Evolutionary conservation across 2,888 invertebrate species (phyloP), one percentile per base, ranked within the genome.

Genomic region (Lithophane socia): DNA sequence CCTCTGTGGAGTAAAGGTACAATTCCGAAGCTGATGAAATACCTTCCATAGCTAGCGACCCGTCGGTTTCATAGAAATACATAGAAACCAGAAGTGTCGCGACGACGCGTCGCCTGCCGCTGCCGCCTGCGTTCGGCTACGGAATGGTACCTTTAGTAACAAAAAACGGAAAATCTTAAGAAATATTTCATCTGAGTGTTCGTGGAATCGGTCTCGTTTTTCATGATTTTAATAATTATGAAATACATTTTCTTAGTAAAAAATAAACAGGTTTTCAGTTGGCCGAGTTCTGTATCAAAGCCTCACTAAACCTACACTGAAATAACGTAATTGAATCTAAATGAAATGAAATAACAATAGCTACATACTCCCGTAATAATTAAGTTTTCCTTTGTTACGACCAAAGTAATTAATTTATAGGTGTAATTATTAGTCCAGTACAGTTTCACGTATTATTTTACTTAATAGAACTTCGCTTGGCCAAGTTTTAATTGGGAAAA

Each of bases 401-500:
- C 54, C 24, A 12, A 66, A 58, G 63, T 79, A 86, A 86, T 79
- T 84, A 84, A 73, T 84, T 80, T 67, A 84, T 73, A 37, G 60
- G n/a, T 18, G 60, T 84, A 79, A 84, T 84, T 79, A 80, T 63
- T 70, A 73, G 75, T 73, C 56, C 66, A 49, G 80, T 61, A 71
- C 58, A 79, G 49, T 84, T 74, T 79, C 72, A 70, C 37, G 52
- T 87, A 70, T 85, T 85, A 74, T 85, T 89, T 87, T 85, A 89
- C 88, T 88, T 89, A 89, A 89, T 88, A 89, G 83, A 92, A 91
- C 87, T 92, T 88, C n/a, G 70, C 75, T 75, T 54, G 56, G 24
- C 64, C 66, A 93, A 93, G 86, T 92, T 92, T 91, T 92, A 93
- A 92, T 93, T 92, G 89, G 90, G 77, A 86, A 90, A 90, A 92